Evolutionary conservation across 2,888 invertebrate species (phyloP), one percentile per base, ranked within the genome.

Genomic region (Graphium colonna): DNA sequence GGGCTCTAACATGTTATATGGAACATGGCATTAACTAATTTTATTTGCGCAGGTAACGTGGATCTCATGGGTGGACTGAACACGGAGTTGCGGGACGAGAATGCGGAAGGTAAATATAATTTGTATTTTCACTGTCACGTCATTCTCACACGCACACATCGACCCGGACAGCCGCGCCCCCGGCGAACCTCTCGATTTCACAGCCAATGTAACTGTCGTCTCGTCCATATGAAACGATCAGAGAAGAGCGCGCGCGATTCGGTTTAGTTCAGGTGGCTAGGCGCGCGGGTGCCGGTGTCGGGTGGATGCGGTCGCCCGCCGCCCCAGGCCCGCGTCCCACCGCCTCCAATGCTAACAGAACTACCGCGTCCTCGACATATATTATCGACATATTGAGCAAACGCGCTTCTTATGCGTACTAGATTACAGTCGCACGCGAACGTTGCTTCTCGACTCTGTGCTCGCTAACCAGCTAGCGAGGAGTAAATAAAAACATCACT

Each of bases 161-260:
- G 83, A 83, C 78, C 86, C 86, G 85, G 84, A 86, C 88, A 87
- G 86, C 88, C 88, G 88, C 88, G 88, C 88, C 88, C 88, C 88
- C 87, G 88, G 87, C 86, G 83, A 83, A 81, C 82, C 84, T 79
- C 72, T 73, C 28, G 59, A 60, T 57, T 53, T 55, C 65, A 67
- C 62, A 60, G 65, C 59, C 56, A 58, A 56, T 60, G 43, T 60
- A 51, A 63, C 52, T 54, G 60, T 60, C 59, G 60, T 44, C 60
- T 60, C 59, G 60, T 44, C 42, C 39, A 44, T 28, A 53, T 15
- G 18, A 45, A 52, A 39, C 36, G 73, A 65, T 68, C 69, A 69
- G 70, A 69, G 73, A 77, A 80, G 79, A 78, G 80, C 79, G 82
- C 80, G 82, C 79, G 82, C 73, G 73, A 67, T 76, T 62, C 68